Evolutionary conservation across 1,140 invertebrate genomes (phyloP).

Genomic region (Lamellibrachia luymesi): DNA sequence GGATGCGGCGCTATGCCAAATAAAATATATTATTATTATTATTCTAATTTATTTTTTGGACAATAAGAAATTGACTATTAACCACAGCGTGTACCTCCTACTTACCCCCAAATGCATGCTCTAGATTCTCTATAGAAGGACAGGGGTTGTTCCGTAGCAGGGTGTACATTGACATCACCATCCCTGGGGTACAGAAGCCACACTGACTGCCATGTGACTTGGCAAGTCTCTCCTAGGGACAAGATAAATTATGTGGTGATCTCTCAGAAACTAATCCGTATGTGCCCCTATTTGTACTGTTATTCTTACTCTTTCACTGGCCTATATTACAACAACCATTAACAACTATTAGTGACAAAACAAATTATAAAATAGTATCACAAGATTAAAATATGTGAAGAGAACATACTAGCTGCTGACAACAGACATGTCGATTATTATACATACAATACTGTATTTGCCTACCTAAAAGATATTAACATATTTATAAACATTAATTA

Average conservation of each 20-base stretch:
- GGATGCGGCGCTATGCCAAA: too few species aligned
- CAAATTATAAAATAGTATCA: too few species aligned
- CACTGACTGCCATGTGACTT: slow-evolving; percentile 54
- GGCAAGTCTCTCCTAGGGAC: slow-evolving; percentile 46
- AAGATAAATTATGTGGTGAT: slow-evolving; percentile 2
- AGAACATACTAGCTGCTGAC: background rate
- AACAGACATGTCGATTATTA: background rate
- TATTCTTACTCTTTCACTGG: background rate
- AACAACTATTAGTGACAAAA: too few species aligned
- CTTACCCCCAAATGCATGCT: slow-evolving; percentile 19
- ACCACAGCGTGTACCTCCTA: too few species aligned
- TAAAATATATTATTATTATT: too few species aligned
- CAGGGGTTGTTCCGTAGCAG: slow-evolving; percentile 48
- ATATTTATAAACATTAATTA: background rate
- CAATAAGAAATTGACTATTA: background rate
- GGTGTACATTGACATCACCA: slow-evolving; percentile 56
- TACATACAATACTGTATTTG: background rate
- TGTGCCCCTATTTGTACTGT: background rate
- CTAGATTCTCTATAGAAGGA: slow-evolving; percentile 28
- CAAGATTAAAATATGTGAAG: too few species aligned
- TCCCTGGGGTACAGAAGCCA: slow-evolving; percentile 57
- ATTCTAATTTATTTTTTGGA: background rate
- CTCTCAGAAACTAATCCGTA: background rate
- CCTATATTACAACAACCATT: too few species aligned
- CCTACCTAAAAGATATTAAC: background rate